Percentiles rank a stretch among this genome's conserved stretches.
phyloP scores from a whole-genome alignment of 2,797 vertebrate species.

The Phrynocephalus forsythii region DNA sequence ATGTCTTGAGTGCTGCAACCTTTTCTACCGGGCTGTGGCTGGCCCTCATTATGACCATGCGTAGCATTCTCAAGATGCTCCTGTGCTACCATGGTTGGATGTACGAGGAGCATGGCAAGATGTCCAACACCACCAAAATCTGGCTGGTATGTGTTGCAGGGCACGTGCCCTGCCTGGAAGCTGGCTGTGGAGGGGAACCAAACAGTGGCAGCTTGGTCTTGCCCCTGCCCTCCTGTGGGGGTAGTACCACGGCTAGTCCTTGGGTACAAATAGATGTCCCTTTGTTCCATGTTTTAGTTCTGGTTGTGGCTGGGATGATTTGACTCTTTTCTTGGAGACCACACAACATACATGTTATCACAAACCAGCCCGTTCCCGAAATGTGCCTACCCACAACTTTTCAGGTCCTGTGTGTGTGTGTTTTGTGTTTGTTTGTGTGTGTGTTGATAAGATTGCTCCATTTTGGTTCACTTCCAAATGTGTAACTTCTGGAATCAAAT shows the following conservation, averaged over 20 bases:
- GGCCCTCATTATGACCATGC: conserved; percentile 90
- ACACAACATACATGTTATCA: too few species aligned
- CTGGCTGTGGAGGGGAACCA: neutral
- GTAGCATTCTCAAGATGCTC: conserved; percentile 88
- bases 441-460: too few species aligned
- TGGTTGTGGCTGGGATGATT: too few species aligned
- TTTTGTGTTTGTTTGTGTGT: too few species aligned
- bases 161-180: neutral
- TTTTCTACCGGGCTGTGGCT: conserved; percentile 92
- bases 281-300: too few species aligned
- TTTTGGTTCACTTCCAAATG: too few species aligned
- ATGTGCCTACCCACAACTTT: too few species aligned
- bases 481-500: too few species aligned
- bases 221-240: neutral
- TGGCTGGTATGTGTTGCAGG: conserved; percentile 87
- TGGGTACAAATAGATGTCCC: too few species aligned
- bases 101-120: conserved; percentile 86
- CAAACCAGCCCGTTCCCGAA: too few species aligned
- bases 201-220: neutral
- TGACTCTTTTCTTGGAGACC: too few species aligned
- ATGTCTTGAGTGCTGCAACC: conserved; percentile 84
- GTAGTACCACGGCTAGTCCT: neutral
- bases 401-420: too few species aligned
- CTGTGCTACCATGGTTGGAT: conserved; percentile 94
- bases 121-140: conserved; percentile 89